phyloP scores from a whole-genome alignment of 2,113 vertebrate species.

The Morone saxatilis region DNA sequence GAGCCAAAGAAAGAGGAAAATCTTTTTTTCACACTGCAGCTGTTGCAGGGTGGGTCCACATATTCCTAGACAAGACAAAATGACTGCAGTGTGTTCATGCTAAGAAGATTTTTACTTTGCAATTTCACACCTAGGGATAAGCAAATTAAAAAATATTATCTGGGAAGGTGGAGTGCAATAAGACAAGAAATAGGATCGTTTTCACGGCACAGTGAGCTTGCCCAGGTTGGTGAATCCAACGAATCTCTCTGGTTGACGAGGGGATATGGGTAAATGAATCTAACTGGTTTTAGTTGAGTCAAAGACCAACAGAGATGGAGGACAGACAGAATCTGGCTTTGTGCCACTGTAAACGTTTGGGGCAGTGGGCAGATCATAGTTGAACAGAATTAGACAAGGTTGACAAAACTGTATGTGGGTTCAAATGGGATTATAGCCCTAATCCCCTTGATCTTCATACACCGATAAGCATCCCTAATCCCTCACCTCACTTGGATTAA shows the following conservation, averaged over 20 bases:
- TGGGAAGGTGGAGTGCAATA: conserved; percentile 4
- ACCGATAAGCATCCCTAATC: conserved; percentile 75
- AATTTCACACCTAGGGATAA: conserved; percentile 57
- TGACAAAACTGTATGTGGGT: conserved; percentile 69
- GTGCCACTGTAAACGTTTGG: conserved; percentile 64
- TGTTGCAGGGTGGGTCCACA: conserved; percentile 47
- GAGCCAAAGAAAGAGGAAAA: conserved; percentile 45
- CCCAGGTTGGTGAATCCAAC: conserved; percentile 31
- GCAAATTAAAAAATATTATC: conserved; percentile 48
- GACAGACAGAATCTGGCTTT: conserved; percentile 45
- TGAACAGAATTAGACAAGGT: conserved; percentile 68
- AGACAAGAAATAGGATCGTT: conserved; percentile 18
- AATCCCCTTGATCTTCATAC: conserved; percentile 79
- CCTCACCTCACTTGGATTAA: conserved; percentile 70
- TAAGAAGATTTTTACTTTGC: conserved; percentile 25
- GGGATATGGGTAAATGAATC: conserved; percentile 33
- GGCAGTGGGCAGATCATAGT: conserved; percentile 58
- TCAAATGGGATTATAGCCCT: conserved; percentile 76
- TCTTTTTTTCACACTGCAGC: conserved; percentile 52
- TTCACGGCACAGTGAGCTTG: not conserved
- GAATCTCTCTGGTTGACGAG: conserved; percentile 26
- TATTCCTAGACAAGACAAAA: conserved; percentile 1
- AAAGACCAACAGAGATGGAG: conserved; percentile 37
- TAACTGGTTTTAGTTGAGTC: conserved; percentile 38
- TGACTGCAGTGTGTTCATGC: conserved; percentile 22